Conservation (phyloP, 2,113 vertebrate species). For the Cyprinodon tularosa region DNA sequence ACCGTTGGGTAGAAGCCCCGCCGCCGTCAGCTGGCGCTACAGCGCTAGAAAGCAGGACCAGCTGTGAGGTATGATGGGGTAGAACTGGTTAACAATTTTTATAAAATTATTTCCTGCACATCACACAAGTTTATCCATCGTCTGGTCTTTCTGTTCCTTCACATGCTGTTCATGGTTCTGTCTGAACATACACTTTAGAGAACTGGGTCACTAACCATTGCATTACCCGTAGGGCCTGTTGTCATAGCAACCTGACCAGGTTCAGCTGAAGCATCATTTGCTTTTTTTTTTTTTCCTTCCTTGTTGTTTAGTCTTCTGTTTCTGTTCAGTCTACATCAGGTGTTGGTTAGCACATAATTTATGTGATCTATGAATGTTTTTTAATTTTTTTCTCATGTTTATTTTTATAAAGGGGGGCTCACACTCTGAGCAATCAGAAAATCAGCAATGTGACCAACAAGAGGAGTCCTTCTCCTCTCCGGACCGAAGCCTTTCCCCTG, state of each 20-base stretch:
- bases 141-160: constrained; percentile 34
- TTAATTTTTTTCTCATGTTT: not conserved
- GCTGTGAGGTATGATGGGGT: constrained; percentile 59
- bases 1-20: constrained; percentile 56
- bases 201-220: constrained; percentile 78
- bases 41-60: constrained; percentile 32
- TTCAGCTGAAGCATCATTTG: constrained; percentile 53
- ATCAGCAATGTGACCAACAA: constrained; percentile 27
- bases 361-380: not conserved
- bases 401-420: constrained; percentile 49
- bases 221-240: constrained; percentile 64
- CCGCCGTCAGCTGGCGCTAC: constrained; percentile 5
- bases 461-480: constrained; percentile 11
- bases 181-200: constrained; percentile 59
- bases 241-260: constrained; percentile 71
- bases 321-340: constrained; percentile 12
- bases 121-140: not conserved
- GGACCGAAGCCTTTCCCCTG: constrained; percentile 42
- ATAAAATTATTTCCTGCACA: not conserved
- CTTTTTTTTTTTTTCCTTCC: constrained; percentile 10
- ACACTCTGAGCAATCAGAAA: constrained; percentile 23
- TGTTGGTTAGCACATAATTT: not conserved
- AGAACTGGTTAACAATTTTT: not conserved
- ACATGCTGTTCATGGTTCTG: constrained; percentile 35
- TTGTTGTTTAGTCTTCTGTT: not conserved